Evolutionary conservation across 2,888 invertebrate species (phyloP), one percentile per base, ranked within the genome.

Genomic region (Cosmia pyralina): DNA sequence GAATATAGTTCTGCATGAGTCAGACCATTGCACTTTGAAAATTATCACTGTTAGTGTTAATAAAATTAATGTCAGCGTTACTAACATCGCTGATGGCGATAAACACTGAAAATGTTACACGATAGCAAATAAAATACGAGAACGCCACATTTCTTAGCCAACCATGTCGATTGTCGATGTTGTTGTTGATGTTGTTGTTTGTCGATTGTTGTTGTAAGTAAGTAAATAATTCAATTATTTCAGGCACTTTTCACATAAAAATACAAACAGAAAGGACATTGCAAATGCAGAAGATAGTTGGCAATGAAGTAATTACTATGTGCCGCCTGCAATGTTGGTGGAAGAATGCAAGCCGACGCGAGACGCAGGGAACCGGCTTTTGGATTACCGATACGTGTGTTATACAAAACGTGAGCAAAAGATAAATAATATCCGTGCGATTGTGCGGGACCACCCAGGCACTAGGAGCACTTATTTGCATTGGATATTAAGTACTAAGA

Each of bases 391-490:
- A 64, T 64, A 67, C 64, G 63, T 82, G 75, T 66, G 77, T 69
- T 72, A 53, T 66, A 58, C 55, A 73, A 44, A 67, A 68, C 59
- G 48, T 73, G 69, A 50, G 75, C 72, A 69, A 60, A 55, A 69
- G 75, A 74, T 85, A 74, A 80, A 85, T 72, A 77, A 73, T 75
- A 69, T 66, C 58, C 64, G 52, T 58, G 68, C 69, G 63, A 72
- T 58, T 85, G 69, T 74, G 70, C 22, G 38, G 65, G 85, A 87
- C 86, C 87, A 85, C 85, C 87, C 85, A 76, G 53, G 48, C n/a
- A 53, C 72, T n/a, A 75, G 34, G 68, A 68, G 71, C 76, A 52
- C 62, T 58, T 59, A 83, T 85, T 78, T 77, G 83, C 83, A 82
- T 85, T 58, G 69, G 48, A 53, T 69, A 59, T 69, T 75, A 28